A percentile compares a stretch with the other conserved stretches of the same genome.
These are phyloP conservation scores for Neogobius melanostomus DNA, from an alignment of 2,113 vertebrate genomes.

Conservation along the genomic window DNA sequence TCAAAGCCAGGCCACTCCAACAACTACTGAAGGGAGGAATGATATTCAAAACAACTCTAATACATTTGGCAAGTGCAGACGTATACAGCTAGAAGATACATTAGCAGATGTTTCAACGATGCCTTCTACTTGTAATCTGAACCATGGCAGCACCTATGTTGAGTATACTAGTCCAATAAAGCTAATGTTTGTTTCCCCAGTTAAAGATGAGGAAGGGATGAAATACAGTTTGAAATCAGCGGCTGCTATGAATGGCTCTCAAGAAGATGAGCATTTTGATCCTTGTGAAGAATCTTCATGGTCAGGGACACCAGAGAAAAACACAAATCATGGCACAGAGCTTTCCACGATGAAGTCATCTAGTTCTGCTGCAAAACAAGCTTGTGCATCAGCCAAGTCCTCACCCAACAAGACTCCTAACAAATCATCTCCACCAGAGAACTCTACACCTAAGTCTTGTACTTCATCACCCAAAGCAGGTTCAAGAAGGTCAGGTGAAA, in stretches of 20 bases:
- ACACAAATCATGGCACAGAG: constrained; percentile 32
- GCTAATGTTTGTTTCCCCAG: constrained; percentile 93
- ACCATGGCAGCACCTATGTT: constrained; percentile 31
- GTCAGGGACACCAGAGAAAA: constrained; percentile 50
- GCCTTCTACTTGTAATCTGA: constrained; percentile 38
- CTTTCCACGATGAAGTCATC: constrained; percentile 15
- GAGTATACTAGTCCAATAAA: constrained; percentile 91
- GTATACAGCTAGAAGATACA: constrained; percentile 39
- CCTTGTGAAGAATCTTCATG: constrained; percentile 75
- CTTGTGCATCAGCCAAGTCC: constrained; percentile 22
- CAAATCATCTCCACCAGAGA: constrained; percentile 27
- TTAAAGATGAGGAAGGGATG: constrained; percentile 84
- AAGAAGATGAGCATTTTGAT: constrained; percentile 69
- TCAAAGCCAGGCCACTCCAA: constrained; percentile 9
- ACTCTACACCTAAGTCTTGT: constrained; percentile 32
- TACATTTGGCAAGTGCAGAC: constrained; percentile 27
- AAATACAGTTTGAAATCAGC: constrained; percentile 90
- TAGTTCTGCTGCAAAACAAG: constrained; percentile 9
- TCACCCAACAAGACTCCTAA: constrained; percentile 22
- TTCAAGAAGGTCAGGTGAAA: constrained; percentile 48
- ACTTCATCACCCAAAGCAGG: constrained; percentile 52
- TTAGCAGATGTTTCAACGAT: constrained; percentile 13
- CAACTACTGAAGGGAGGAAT: constrained; percentile 23
- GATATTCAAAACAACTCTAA: constrained; percentile 21
- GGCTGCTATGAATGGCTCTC: constrained; percentile 62